Evolutionary conservation across 1,140 invertebrate genomes (phyloP).

Genomic region (Mizuhopecten yessoensis): DNA sequence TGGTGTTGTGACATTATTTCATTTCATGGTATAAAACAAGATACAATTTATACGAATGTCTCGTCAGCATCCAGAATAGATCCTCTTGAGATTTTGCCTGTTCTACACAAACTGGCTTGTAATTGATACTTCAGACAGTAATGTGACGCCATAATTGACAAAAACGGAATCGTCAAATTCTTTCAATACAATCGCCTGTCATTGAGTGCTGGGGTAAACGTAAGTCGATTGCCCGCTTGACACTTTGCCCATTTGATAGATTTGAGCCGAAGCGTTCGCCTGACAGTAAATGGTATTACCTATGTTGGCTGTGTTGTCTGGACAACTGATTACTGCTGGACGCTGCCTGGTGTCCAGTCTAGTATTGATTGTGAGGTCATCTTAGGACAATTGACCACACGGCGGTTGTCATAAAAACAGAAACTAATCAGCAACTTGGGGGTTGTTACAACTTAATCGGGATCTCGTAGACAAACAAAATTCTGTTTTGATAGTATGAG

Average conservation of each 20-base stretch:
- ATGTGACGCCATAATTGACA: not conserved
- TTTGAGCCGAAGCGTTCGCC: not conserved
- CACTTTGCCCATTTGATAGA: not conserved
- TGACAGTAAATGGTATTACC: not conserved
- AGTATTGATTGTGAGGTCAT: not conserved
- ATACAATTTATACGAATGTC: not conserved
- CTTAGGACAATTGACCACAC: not conserved
- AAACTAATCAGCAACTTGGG: not conserved
- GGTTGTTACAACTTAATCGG: not conserved
- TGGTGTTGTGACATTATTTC: no score
- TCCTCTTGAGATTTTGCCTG: not conserved
- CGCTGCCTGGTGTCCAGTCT: not conserved
- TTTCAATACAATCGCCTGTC: constrained; percentile 2
- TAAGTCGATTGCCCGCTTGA: not conserved
- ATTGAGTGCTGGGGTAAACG: not conserved
- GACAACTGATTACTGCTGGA: not conserved
- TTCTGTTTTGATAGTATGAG: not conserved
- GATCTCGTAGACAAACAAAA: not conserved
- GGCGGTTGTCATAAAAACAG: not conserved
- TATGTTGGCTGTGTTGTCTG: not conserved
- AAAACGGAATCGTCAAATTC: constrained; percentile 17
- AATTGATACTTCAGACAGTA: constrained; percentile 35
- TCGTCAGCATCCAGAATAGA: not conserved
- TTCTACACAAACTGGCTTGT: not conserved
- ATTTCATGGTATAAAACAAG: no score